phyloP scores from a whole-genome alignment of 2,113 vertebrate species.

The Heliornis fulica region DNA sequence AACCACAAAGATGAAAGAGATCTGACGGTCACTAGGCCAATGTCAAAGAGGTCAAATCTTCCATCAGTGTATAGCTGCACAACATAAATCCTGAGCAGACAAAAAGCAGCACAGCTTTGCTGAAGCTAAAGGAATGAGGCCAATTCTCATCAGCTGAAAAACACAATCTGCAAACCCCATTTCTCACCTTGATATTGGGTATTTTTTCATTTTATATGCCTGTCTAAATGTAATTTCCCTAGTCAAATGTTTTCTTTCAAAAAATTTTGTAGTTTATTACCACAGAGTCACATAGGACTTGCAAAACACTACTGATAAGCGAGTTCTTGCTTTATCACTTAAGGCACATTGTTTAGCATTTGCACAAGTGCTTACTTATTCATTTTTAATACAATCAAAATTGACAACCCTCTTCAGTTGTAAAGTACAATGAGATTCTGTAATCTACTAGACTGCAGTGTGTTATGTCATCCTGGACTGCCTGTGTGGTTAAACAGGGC shows the following conservation, averaged over 20 bases:
- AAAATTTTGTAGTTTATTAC: background rate
- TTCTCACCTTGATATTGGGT: background rate
- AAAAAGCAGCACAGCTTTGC: background rate
- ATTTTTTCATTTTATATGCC: background rate
- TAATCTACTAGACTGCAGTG: background rate
- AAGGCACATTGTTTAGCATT: background rate
- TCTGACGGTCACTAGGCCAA: background rate
- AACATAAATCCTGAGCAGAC: background rate
- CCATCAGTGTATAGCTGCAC: background rate
- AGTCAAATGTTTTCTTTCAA: background rate
- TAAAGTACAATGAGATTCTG: background rate
- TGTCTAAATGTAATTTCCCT: background rate
- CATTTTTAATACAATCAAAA: background rate
- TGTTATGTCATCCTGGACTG: background rate
- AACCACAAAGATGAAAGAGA: background rate
- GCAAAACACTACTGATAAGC: background rate
- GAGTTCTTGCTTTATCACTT: background rate
- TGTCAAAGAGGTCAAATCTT: background rate
- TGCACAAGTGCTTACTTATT: background rate
- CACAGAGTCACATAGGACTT: background rate
- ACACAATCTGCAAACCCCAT: background rate
- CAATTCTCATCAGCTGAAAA: rapidly evolving
- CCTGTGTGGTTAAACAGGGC: background rate
- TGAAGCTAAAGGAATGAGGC: background rate
- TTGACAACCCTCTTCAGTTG: background rate